Conservation (phyloP, 2,797 vertebrate species). For the Phrynocephalus guinanensis region DNA sequence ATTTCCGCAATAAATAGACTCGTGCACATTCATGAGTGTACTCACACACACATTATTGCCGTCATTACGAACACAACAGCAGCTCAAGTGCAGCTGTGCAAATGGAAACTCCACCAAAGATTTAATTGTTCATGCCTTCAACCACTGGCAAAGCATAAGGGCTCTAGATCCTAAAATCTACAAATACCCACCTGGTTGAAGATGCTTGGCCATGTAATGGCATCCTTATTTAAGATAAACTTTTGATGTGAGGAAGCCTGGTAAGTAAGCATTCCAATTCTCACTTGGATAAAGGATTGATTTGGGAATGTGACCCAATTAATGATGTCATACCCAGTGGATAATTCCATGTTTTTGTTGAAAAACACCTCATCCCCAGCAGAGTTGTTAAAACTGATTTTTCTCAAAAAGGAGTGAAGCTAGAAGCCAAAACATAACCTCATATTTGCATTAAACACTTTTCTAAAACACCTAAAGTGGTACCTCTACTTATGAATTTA, state of each 20-base stretch:
- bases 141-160: not conserved
- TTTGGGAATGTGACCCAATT: constrained; percentile 20
- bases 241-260: not conserved
- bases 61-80: too few relatives aligned
- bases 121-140: not conserved
- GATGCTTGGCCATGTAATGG: constrained; percentile 11
- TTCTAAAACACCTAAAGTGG: too few relatives aligned
- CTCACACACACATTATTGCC: too few relatives aligned
- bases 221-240: not conserved
- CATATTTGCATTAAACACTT: not conserved
- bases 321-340: constrained; percentile 8
- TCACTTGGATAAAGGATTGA: not conserved
- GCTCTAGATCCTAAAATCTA: not conserved
- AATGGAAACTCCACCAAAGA: too few relatives aligned
- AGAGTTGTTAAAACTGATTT: constrained; percentile 24
- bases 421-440: not conserved
- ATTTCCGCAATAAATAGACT: too few relatives aligned
- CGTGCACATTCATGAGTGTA: too few relatives aligned
- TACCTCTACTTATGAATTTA: too few relatives aligned
- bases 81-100: too few relatives aligned
- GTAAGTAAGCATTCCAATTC: constrained; percentile 2
- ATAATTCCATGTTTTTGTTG: constrained; percentile 21
- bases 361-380: constrained; percentile 32
- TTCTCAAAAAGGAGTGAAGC: constrained; percentile 21
- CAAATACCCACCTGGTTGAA: constrained; percentile 13